These are phyloP conservation scores for Gymnarchus niloticus DNA, from an alignment of 2,113 vertebrate species.

Conservation along the genomic window DNA sequence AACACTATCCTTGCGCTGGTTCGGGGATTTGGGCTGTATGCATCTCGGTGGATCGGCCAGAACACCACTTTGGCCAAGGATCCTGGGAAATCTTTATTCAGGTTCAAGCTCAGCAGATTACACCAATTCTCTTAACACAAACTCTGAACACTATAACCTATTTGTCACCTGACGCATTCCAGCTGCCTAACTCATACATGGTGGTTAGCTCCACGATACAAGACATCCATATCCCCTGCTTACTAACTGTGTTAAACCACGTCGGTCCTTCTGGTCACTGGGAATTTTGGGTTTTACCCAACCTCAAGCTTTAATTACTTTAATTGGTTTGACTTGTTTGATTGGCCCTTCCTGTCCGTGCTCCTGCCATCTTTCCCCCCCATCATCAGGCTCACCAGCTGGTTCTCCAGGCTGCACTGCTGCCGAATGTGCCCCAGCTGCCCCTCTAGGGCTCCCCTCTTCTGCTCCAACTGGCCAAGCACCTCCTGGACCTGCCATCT, in stretches of 20 bases:
- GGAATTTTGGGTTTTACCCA: not conserved
- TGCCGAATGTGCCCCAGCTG: constrained; percentile 79
- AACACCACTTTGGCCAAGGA: too few relatives aligned
- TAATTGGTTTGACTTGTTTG: not conserved
- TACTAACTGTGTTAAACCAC: not conserved
- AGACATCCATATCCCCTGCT: too few relatives aligned
- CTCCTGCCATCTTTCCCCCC: not conserved
- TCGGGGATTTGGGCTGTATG: too few relatives aligned
- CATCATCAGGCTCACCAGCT: constrained; percentile 65
- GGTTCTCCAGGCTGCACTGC: constrained; percentile 82
- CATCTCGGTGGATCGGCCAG: too few relatives aligned
- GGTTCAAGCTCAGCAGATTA: too few relatives aligned
- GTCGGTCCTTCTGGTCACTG: not conserved
- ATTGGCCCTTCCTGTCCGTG: not conserved
- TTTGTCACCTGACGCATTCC: too few relatives aligned
- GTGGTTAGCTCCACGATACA: not conserved
- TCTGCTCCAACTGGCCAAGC: constrained; percentile 83
- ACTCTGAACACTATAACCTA: too few relatives aligned
- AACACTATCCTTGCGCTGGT: too few relatives aligned
- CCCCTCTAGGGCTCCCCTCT: constrained; percentile 84
- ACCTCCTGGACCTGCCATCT: constrained; percentile 85
- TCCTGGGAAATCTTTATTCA: too few relatives aligned
- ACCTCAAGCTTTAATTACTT: not conserved
- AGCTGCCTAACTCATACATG: too few relatives aligned
- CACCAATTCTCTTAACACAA: too few relatives aligned